Base-by-base conservation (phyloP, 2,888 invertebrate genomes). In the Gymnoscelis rufifasciata region DNA sequence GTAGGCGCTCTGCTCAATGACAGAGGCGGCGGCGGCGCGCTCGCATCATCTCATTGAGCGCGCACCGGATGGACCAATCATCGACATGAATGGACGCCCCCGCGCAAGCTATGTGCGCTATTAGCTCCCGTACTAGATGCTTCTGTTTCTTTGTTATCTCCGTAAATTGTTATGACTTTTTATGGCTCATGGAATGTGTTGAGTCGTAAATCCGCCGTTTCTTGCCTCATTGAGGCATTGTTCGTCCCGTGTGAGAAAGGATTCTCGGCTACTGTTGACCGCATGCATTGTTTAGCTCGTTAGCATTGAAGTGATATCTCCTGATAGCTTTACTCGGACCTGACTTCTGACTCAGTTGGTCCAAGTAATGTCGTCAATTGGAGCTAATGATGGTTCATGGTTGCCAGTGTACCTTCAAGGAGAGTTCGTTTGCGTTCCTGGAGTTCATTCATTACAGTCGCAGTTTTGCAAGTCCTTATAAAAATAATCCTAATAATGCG, bases 51-150 rank as follows among this genome's bases (percentile, higher is more conserved):
- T 87, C 87, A 87, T 87, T 88, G 86, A 87, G 78, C 71, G 78
- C 75, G 77, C 82, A 87, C 88, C 88, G 87, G 88, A 88, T 87
- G 87, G 78, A 71, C 88, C 87, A 88, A 88, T 88, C 88, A 87
- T 83, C 84, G 71, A 70, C 83, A 83, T 87, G 87, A 87, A 88
- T 87, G 87, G 83, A 77, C 88, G 87, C 86, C 87, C 81, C 87
- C 87, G 84, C 83, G 74, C 59, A 68, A 67, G 73, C 71, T 68
- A 66, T 56, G 68, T 66, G 74, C 75, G 72, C 74, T 79, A 75
- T 81, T 81, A 81, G 74, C 81, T 80, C 71, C 78, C 76, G 78
- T 79, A 82, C 78, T 78, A 79, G 69, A 67, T 77, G 71, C 79
- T 68, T 68, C 78, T 71, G 74, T 74, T 77, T 77, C 82, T 84